Conservation (phyloP, 2,888 invertebrate genomes). For the Brachycybe producta region DNA sequence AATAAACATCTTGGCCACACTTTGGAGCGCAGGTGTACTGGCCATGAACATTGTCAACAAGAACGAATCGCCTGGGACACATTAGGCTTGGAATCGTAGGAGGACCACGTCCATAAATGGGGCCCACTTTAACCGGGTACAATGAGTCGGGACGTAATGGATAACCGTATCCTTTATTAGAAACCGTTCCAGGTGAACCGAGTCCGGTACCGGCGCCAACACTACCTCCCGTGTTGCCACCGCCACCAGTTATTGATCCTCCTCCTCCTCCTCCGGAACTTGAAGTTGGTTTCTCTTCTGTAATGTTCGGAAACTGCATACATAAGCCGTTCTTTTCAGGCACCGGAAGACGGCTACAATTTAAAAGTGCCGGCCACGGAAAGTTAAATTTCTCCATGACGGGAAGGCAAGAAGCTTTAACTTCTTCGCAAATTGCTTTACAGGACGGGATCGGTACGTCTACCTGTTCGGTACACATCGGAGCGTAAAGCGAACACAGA, state of each 20-base stretch:
- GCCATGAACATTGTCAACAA: slow-evolving; percentile 25
- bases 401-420: slow-evolving; percentile 50
- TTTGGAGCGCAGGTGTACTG: slow-evolving; percentile 30
- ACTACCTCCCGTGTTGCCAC: background rate
- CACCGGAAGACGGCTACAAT: slow-evolving; percentile 67
- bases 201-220: background rate
- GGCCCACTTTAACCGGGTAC: too few relatives aligned
- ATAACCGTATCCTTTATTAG: background rate
- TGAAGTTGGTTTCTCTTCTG: slow-evolving; percentile 34
- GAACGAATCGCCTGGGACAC: slow-evolving; percentile 30
- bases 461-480: slow-evolving; percentile 78
- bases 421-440: slow-evolving; percentile 65
- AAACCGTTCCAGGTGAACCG: background rate
- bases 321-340: slow-evolving; percentile 55
- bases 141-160: too few relatives aligned
- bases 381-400: slow-evolving; percentile 49
- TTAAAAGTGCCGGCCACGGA: slow-evolving; percentile 56
- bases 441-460: slow-evolving; percentile 74
- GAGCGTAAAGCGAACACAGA: slow-evolving; percentile 78
- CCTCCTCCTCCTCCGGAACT: background rate
- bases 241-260: background rate
- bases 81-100: background rate
- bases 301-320: slow-evolving; percentile 48
- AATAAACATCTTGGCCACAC: slow-evolving; percentile 55
- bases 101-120: background rate